Evolutionary conservation across 2,888 invertebrate genomes (phyloP).

Genomic region (Craniophora ligustri): DNA sequence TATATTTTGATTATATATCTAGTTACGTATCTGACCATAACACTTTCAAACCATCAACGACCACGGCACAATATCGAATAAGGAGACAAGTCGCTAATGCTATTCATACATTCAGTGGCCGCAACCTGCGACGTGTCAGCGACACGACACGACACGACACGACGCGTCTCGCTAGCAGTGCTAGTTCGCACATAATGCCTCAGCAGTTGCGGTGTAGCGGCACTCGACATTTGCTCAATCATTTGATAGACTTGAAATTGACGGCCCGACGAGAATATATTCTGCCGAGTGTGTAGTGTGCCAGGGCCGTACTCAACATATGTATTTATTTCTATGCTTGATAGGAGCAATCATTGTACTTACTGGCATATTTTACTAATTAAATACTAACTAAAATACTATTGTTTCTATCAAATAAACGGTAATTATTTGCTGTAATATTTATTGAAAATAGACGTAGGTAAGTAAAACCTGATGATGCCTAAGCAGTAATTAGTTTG

Average conservation of each 20-base stretch:
- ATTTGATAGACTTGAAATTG: constrained; percentile 14
- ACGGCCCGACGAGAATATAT: constrained; percentile 1
- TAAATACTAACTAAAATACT: too few relatives aligned
- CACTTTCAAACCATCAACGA: not conserved
- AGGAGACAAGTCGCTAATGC: not conserved
- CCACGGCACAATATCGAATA: not conserved
- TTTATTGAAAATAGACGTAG: too few relatives aligned
- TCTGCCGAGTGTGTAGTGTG: not conserved
- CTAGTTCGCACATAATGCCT: constrained; percentile 5
- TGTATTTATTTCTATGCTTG: not conserved
- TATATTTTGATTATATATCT: too few relatives aligned
- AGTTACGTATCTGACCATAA: not conserved
- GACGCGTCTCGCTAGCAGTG: constrained; percentile 7
- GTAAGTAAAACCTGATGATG: too few relatives aligned
- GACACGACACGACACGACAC: not conserved
- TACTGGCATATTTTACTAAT: too few relatives aligned
- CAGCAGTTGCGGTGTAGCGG: too few relatives aligned
- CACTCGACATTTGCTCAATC: constrained; percentile 22
- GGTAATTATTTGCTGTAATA: too few relatives aligned
- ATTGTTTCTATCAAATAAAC: too few relatives aligned
- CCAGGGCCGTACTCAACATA: constrained; percentile 15
- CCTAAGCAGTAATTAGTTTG: too few relatives aligned
- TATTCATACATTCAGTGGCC: constrained; percentile 1
- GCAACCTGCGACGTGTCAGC: constrained; percentile 5
- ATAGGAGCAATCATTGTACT: too few relatives aligned